phyloP scores from a whole-genome alignment of 1,140 invertebrate species.

The Subanguina moxae region DNA sequence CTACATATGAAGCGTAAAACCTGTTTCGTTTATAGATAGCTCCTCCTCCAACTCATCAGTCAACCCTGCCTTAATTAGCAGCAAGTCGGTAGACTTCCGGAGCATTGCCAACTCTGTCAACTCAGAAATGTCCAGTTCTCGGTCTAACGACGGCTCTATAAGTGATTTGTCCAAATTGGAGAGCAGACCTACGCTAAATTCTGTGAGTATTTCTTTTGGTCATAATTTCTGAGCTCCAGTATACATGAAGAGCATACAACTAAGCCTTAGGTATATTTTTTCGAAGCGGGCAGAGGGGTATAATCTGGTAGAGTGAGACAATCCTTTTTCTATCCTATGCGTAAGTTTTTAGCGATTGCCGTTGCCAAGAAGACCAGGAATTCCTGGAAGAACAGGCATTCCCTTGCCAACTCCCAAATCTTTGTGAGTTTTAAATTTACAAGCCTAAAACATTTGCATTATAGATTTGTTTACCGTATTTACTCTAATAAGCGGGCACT shows the following conservation, averaged over 20 bases:
- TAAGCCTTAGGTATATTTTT: too few species aligned
- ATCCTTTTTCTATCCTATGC: not conserved
- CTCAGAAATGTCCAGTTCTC: constrained; percentile 17
- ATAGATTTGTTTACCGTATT: too few species aligned
- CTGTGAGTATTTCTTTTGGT: constrained; percentile 16
- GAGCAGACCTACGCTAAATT: constrained; percentile 21
- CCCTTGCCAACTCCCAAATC: constrained; percentile 16
- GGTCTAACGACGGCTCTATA: constrained; percentile 36
- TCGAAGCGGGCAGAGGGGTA: too few species aligned
- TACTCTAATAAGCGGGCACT: too few species aligned
- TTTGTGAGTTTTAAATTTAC: too few species aligned
- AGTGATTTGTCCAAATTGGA: constrained; percentile 17
- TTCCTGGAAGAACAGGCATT: constrained; percentile 32
- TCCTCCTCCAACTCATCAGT: constrained; percentile 25
- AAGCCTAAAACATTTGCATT: too few species aligned
- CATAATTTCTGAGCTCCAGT: too few species aligned
- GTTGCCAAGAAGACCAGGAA: constrained; percentile 25
- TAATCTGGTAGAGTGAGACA: too few species aligned
- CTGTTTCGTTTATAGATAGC: constrained; percentile 8
- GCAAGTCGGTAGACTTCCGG: constrained; percentile 34
- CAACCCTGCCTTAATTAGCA: constrained; percentile 17
- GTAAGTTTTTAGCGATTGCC: constrained; percentile 31
- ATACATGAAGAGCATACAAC: too few species aligned
- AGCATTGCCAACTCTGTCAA: not conserved
- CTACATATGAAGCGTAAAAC: too few species aligned